phyloP scores from a whole-genome alignment of 2,888 invertebrate genomes.

The Nomada lathburiana region DNA sequence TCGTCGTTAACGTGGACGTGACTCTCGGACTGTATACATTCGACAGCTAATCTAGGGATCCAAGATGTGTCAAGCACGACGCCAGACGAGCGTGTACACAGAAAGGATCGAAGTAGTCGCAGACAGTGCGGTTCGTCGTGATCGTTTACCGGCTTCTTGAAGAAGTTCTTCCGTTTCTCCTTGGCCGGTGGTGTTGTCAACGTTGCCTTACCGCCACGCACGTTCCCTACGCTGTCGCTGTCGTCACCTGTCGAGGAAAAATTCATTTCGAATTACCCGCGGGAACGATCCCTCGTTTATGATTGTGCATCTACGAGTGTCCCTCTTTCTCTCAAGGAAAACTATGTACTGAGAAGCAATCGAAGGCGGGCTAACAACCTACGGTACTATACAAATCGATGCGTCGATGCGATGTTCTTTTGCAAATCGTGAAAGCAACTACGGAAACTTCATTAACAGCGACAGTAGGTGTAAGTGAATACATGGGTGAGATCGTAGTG shows the following conservation, averaged over 20 bases:
- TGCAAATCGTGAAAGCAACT: constrained; percentile 58
- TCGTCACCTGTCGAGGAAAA: constrained; percentile 90
- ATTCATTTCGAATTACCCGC: constrained; percentile 17
- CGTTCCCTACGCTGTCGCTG: constrained; percentile 94
- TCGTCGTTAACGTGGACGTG: constrained; percentile 19
- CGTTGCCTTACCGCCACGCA: constrained; percentile 91
- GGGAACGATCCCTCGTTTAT: neutral
- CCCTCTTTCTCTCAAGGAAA: constrained; percentile 71
- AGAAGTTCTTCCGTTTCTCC: constrained; percentile 99
- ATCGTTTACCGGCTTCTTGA: constrained; percentile 91
- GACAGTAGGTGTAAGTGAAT: constrained; percentile 1
- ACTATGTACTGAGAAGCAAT: constrained; percentile 61
- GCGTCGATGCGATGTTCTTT: constrained; percentile 37
- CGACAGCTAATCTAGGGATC: constrained; percentile 30
- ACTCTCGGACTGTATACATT: neutral
- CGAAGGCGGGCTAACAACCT: constrained; percentile 55
- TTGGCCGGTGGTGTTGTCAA: constrained; percentile 95
- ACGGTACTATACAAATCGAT: constrained; percentile 53
- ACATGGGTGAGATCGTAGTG: neutral
- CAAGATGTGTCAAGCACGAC: constrained; percentile 44
- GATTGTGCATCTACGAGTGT: constrained; percentile 46
- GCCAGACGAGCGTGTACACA: constrained; percentile 33
- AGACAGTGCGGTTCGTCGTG: constrained; percentile 49
- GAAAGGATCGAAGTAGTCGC: constrained; percentile 26
- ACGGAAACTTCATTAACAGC: constrained; percentile 52